A percentile compares a stretch with the other conserved stretches of the same genome.
Evolutionary conservation across 2,113 vertebrate species (phyloP).

Genomic region (Oreochromis niloticus): DNA sequence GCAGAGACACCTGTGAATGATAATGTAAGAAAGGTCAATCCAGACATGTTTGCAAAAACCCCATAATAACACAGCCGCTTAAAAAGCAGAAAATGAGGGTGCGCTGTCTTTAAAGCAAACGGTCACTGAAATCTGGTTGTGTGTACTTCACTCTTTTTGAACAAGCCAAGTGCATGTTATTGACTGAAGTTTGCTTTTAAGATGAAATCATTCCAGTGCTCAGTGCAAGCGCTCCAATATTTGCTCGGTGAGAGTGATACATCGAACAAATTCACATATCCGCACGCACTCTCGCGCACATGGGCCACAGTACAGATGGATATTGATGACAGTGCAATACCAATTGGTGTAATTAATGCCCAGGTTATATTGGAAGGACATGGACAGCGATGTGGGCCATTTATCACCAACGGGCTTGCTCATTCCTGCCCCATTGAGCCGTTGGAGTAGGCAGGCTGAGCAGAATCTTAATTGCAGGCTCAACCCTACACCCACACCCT

Average conservation of each 20-base stretch:
- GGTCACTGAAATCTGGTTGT: background rate
- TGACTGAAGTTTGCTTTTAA: conserved; percentile 12
- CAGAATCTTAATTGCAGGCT: conserved; percentile 65
- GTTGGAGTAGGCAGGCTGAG: conserved; percentile 54
- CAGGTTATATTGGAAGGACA: conserved; percentile 67
- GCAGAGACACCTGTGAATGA: background rate
- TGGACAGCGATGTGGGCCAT: conserved; percentile 59
- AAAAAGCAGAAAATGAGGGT: background rate
- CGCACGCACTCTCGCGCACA: background rate
- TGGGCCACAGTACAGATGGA: conserved; percentile 26
- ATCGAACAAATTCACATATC: background rate
- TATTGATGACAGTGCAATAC: conserved; percentile 71
- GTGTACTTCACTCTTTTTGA: background rate
- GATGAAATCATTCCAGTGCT: conserved; percentile 10
- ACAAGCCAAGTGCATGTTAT: conserved; percentile 1
- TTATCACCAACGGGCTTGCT: conserved; percentile 65
- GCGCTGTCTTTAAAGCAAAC: background rate
- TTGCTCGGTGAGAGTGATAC: background rate
- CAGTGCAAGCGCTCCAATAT: background rate
- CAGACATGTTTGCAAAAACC: background rate
- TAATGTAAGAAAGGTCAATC: background rate
- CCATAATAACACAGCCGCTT: background rate
- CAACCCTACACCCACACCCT: background rate
- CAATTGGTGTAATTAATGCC: conserved; percentile 75
- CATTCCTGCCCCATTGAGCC: conserved; percentile 67